Base-by-base conservation (phyloP, 2,888 invertebrate species). In the Caenorhabditis macrosperma region DNA sequence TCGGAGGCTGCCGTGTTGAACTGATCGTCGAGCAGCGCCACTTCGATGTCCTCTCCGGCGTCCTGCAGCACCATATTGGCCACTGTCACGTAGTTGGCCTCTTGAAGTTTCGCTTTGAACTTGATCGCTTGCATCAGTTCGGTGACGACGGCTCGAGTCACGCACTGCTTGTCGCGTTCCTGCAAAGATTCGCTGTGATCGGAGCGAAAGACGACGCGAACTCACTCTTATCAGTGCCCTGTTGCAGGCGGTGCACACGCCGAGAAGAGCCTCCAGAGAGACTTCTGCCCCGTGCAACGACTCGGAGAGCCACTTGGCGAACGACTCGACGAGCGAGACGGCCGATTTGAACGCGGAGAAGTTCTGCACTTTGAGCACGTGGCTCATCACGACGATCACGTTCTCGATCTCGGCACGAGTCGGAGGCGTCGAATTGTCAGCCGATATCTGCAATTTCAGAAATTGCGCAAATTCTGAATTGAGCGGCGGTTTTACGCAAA, bases 101-200 rank as follows among this genome's bases (percentile, higher is more conserved):
- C 97, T 0, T 97, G 97, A 84, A 98, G 94, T 38, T 94, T 94
- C 12, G 94, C 94, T 92, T 98, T 98, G 91, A 98, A 97, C 91
- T 97, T 95, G 78, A 99, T 93, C 0, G 96, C 97, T 91, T 97
- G 96, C 55, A 97, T 94, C 85, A 99, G 93, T 92, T 99, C 98
- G 91, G 94, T 95, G 50, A 97, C 95, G 66, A 97, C 94, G 88
- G 95, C 95, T 63, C 98, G 93, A 63, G 96, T 95, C 55, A 98
- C 93, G 82, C 95, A 94, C 91, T 96, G 93, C 92, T 96, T 97
- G 92, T 99, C 99, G 24, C 98, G 93, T 91, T 99, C 99, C 93
- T 94, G 91, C 7, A 90, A 90, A 33, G 15, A 35, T 6, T 24
- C 28, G 24, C 12, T 26, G 10, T 35, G 35, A 1, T n/a, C 17